Percentiles rank a stretch among this genome's conserved stretches.
These are phyloP conservation scores for Leucozona laternaria DNA, from an alignment of 2,888 invertebrate species.

Conservation along the genomic window DNA sequence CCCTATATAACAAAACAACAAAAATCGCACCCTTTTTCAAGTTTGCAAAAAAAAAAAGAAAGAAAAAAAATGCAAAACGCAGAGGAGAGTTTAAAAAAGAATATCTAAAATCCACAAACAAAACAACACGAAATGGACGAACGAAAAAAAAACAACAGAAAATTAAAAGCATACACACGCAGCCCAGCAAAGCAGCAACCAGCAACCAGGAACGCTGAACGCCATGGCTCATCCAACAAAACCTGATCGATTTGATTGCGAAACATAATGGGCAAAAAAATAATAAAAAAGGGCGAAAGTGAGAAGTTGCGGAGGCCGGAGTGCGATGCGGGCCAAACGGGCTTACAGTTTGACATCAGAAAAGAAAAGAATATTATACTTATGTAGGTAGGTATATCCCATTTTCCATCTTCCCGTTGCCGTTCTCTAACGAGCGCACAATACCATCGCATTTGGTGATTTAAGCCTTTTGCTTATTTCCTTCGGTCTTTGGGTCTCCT, in stretches of 20 bases:
- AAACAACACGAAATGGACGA: conserved; percentile 51
- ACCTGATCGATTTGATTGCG: conserved; percentile 72
- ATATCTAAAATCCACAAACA: conserved; percentile 55
- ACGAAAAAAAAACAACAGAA: conserved; percentile 60
- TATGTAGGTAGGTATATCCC: background rate
- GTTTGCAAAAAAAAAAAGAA: conserved; percentile 45
- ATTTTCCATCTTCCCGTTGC: background rate
- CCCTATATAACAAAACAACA: conserved; percentile 50
- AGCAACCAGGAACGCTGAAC: too few relatives aligned
- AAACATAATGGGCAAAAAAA: conserved; percentile 63
- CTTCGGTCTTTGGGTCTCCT: background rate
- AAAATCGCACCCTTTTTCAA: conserved; percentile 62
- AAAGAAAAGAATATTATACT: conserved; percentile 30
- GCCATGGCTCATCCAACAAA: conserved; percentile 37
- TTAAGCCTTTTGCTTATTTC: conserved; percentile 7
- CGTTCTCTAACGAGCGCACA: conserved; percentile 42
- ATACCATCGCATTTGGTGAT: conserved; percentile 41
- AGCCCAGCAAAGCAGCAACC: conserved; percentile 31
- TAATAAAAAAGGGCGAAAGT: conserved; percentile 68
- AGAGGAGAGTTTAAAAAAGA: conserved; percentile 46
- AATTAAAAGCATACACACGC: conserved; percentile 68
- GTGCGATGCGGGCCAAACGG: conserved; percentile 25
- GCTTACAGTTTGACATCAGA: conserved; percentile 41
- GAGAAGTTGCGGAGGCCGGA: conserved; percentile 48
- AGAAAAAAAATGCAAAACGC: conserved; percentile 22